These are phyloP conservation scores for Diplosoma virens DNA, from an alignment of 23 tunicate genomes.

Conservation along the genomic window DNA sequence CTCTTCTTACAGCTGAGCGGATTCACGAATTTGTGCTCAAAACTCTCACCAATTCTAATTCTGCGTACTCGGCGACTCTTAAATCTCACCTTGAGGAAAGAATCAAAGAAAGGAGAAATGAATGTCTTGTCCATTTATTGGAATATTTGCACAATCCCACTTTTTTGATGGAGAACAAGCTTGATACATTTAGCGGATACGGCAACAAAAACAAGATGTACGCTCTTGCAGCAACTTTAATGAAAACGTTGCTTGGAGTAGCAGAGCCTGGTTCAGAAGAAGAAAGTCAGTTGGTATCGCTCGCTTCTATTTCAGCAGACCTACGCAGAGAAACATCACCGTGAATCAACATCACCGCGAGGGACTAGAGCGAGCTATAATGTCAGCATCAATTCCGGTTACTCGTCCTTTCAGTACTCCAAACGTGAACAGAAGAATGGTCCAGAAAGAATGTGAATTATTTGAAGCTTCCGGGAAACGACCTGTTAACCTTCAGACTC, in stretches of 20 bases:
- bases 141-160: conserved; percentile 38
- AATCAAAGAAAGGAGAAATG: conserved; percentile 38
- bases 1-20: conserved; percentile 39
- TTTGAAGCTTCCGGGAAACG: conserved; percentile 59
- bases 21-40: conserved; percentile 34
- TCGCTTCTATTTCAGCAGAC: conserved; percentile 33
- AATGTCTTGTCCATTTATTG: conserved; percentile 32
- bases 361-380: conserved; percentile 49
- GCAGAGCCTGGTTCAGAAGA: conserved; percentile 15
- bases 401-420: conserved; percentile 29
- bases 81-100: conserved; percentile 27
- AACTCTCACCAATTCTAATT: conserved; percentile 36
- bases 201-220: conserved; percentile 48
- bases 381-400: conserved; percentile 44
- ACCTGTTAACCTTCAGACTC: conserved; percentile 46
- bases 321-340: conserved; percentile 24
- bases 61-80: conserved; percentile 31
- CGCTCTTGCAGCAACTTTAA: conserved; percentile 49
- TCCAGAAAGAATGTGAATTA: conserved; percentile 45
- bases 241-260: conserved; percentile 42
- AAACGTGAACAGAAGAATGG: conserved; percentile 37
- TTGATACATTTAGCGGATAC: conserved; percentile 31
- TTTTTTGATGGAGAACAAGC: conserved; percentile 24
- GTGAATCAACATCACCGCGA: conserved; percentile 17
- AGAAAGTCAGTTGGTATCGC: conserved; percentile 36